Percentiles rank a stretch among this genome's conserved stretches.
These are phyloP conservation scores for Camponotus pennsylvanicus DNA, from an alignment of 1,140 invertebrate genomes.

Conservation along the genomic window DNA sequence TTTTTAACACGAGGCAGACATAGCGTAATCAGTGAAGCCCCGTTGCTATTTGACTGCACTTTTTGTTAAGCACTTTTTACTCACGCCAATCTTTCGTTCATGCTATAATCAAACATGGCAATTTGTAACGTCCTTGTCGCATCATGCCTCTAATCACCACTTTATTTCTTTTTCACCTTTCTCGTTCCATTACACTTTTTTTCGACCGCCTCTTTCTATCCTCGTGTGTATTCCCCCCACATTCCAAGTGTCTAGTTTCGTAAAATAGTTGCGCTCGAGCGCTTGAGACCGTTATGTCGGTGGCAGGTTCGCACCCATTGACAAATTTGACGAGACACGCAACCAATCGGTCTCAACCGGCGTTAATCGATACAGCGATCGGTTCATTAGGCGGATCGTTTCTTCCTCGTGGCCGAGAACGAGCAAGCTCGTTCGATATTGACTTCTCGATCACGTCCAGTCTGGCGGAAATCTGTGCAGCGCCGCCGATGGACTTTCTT, in stretches of 20 bases:
- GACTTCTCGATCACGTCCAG: slow-evolving; percentile 84
- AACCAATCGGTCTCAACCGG: slow-evolving; percentile 83
- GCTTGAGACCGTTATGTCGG: slow-evolving; percentile 69
- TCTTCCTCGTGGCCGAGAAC: slow-evolving; percentile 66
- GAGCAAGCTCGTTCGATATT: slow-evolving; percentile 75
- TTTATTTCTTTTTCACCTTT: slow-evolving; percentile 1
- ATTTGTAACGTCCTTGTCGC: slow-evolving; percentile 30
- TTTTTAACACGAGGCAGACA: neutral
- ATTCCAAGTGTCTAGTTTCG: slow-evolving; percentile 36
- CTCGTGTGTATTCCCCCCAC: neutral
- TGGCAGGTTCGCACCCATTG: slow-evolving; percentile 82
- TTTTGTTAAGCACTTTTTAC: slow-evolving; percentile 25
- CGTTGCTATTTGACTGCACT: neutral
- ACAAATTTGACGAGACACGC: slow-evolving; percentile 85
- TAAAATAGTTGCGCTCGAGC: slow-evolving; percentile 32
- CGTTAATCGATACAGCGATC: slow-evolving; percentile 85
- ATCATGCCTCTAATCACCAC: neutral
- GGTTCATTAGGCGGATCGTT: slow-evolving; percentile 82
- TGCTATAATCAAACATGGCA: neutral
- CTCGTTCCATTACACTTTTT: neutral
- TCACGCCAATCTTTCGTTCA: neutral
- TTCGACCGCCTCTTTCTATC: neutral
- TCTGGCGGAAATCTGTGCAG: slow-evolving; percentile 82
- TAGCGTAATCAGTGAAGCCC: slow-evolving; percentile 2
- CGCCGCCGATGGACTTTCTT: slow-evolving; percentile 51